Evolutionary conservation across 2,797 vertebrate genomes (phyloP).

Genomic region (Onychomys arenicola): DNA sequence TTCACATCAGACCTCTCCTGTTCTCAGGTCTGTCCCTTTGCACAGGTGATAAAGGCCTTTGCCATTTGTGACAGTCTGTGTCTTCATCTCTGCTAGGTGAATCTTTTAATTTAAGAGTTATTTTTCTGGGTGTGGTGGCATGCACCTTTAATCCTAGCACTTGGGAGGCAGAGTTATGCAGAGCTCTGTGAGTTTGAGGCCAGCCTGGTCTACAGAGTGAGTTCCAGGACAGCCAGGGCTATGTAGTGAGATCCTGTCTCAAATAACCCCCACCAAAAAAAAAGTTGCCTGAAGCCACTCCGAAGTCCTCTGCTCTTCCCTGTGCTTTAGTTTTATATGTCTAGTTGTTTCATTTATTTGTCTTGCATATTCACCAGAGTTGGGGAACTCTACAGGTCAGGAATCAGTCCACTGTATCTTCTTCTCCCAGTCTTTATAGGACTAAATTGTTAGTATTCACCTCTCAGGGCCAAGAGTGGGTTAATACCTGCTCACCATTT

Average conservation of each 20-base stretch:
- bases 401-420: background rate
- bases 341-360: background rate
- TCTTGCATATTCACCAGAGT: background rate
- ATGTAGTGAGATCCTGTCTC: background rate
- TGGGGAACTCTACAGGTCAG: background rate
- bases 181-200: background rate
- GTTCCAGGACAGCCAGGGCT: background rate
- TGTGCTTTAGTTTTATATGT: background rate
- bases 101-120: background rate
- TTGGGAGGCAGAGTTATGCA: background rate
- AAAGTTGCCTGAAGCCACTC: background rate
- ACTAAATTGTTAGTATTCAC: background rate
- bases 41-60: background rate
- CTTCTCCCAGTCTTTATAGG: background rate
- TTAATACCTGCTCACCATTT: constrained; percentile 20
- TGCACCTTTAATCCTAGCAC: background rate
- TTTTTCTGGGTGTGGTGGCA: background rate
- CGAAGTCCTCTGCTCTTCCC: background rate
- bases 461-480: background rate
- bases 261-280: background rate
- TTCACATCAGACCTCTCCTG: background rate
- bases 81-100: background rate
- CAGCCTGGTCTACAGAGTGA: background rate
- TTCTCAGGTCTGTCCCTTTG: background rate
- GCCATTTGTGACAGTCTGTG: background rate